Evolutionary conservation across 1,140 invertebrate genomes (phyloP).

Genomic region (Maconellicoccus hirsutus): DNA sequence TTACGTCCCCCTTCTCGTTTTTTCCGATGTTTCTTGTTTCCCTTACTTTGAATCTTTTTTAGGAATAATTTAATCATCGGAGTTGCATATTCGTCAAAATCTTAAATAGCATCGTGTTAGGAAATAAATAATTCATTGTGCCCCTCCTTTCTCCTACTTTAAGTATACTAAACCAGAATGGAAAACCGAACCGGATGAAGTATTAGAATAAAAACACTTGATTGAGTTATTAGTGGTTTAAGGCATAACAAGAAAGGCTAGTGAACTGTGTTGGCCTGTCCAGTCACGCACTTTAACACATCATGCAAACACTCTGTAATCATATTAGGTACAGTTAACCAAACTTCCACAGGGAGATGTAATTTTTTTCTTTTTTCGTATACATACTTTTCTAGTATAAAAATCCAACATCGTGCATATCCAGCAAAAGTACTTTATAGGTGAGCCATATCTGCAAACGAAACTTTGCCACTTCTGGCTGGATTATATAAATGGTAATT

Average conservation of each 20-base stretch:
- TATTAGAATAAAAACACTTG: not conserved
- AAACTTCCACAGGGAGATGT: not conserved
- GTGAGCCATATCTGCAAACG: too few species aligned
- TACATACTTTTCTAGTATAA: too few species aligned
- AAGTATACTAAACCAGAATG: not conserved
- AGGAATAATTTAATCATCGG: too few species aligned
- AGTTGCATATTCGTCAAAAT: not conserved
- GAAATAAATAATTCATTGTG: not conserved
- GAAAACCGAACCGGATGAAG: constrained; percentile 2
- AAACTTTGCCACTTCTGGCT: too few species aligned
- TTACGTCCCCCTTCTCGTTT: too few species aligned
- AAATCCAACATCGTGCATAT: too few species aligned
- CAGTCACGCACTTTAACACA: not conserved
- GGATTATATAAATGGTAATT: too few species aligned
- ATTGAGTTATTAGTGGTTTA: constrained; percentile 9
- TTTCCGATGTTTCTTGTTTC: too few species aligned
- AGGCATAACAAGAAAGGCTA: constrained; percentile 3
- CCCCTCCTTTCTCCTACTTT: too few species aligned
- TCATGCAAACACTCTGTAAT: not conserved
- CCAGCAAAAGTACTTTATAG: too few species aligned
- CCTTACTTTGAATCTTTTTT: too few species aligned
- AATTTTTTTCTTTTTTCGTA: too few species aligned
- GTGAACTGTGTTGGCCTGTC: constrained; percentile 2
- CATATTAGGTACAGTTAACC: not conserved
- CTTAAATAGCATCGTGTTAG: not conserved